Base-by-base conservation (phyloP, 2,113 vertebrate genomes). In the Sylvia atricapilla region DNA sequence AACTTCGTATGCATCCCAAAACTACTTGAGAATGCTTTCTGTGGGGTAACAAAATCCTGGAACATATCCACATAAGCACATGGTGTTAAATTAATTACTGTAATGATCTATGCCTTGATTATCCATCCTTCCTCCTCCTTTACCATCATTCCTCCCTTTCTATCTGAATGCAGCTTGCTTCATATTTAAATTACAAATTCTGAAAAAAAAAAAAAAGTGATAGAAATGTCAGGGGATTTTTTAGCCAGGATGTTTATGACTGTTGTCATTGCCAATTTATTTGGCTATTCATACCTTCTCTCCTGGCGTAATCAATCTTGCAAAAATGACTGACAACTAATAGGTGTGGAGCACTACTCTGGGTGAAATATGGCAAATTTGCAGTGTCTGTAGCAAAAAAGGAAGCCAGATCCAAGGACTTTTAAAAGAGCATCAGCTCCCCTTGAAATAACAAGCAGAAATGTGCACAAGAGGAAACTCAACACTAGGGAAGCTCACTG, bases 221-320 rank as follows among this genome's bases (percentile, higher is more conserved):
- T 10, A 69, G 3, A 39, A 56, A 31, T 56, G 8, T 60, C 25
- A 78, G 13, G 8, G 22, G 20, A 60, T n/a, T 55, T 79, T 70
- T 55, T 31, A 83, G 43, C 11, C 43, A 66, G 8, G 23, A 47
- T 67, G 6, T 52, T 88, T 68, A 47, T 63, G 67, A 62, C 27
- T 67, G 22, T 66, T 58, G 8, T 79, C 35, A 28, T 3, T 50
- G 27, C 35, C 47, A 22, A 49, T 72, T 88, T 59, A 66, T 95
- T 88, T 63, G 10, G 30, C 30, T 41, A 16, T 60, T 75, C 33
- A 66, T 55, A 85, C 23, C 23, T 74, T 67, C 63, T 77, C 31
- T 74, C 31, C 47, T 2, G 0, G 37, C 25, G 35, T 49, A 80
- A 93, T 30, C 0, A 0, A 39, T 55, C 44, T 43, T 88, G 59